A percentile compares a stretch with the other conserved stretches of the same genome.
Evolutionary conservation across 64 coral and sea anemone species (phyloP).

Genomic region (Porites australiensis): DNA sequence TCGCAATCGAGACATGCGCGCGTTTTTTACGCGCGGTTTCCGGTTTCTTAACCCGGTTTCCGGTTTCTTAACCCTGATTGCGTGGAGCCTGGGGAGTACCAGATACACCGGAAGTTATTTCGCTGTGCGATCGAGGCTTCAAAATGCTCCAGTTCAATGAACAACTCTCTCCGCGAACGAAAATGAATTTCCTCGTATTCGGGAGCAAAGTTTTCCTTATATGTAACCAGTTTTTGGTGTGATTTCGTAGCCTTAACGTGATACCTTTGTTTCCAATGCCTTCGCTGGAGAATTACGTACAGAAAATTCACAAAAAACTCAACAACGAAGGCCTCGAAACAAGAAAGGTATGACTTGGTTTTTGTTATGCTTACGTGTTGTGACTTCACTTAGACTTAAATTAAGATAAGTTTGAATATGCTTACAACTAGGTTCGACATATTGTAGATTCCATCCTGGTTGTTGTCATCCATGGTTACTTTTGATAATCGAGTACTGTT

Average conservation of each 20-base stretch:
- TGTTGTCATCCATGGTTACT: background rate
- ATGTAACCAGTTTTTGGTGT: background rate
- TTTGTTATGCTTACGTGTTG: background rate
- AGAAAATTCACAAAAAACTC: conserved; percentile 73
- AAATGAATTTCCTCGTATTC: background rate
- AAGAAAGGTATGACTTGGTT: conserved; percentile 43
- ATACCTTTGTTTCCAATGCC: conserved; percentile 17
- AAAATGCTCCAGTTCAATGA: too few relatives aligned
- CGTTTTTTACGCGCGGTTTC: too few relatives aligned
- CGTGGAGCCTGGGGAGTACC: background rate
- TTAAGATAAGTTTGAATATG: too few relatives aligned
- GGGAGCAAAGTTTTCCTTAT: background rate
- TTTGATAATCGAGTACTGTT: background rate
- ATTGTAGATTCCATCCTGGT: too few relatives aligned
- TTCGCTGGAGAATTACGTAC: conserved; percentile 58
- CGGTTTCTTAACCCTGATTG: too few relatives aligned
- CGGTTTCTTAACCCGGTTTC: too few relatives aligned
- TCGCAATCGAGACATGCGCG: too few relatives aligned
- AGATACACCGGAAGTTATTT: conserved; percentile 8
- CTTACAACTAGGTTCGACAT: too few relatives aligned
- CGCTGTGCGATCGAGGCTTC: conserved; percentile 1
- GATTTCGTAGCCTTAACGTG: background rate
- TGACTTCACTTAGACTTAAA: too few relatives aligned
- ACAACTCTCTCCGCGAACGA: background rate
- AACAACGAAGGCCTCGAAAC: conserved; percentile 54